Conservation (phyloP, 2,113 vertebrate species). For the Sander lucioperca region DNA sequence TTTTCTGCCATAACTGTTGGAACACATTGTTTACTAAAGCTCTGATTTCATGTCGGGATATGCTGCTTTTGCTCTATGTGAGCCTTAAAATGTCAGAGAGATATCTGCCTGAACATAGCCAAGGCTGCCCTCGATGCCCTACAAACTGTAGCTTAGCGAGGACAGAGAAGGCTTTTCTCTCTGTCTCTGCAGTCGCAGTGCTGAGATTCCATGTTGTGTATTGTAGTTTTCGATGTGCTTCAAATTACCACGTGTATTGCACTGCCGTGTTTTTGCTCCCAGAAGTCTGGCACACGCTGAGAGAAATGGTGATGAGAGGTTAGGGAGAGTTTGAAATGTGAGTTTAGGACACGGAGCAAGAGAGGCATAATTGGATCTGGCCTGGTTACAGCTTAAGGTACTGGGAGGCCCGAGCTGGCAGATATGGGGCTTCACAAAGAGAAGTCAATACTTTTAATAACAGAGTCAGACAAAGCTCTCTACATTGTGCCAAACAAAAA, state of each 20-base stretch:
- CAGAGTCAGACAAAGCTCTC: background rate
- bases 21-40: conserved; percentile 47
- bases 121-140: conserved; percentile 32
- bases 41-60: conserved; percentile 51
- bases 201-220: conserved; percentile 10
- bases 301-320: conserved; percentile 6
- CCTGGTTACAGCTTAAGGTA: conserved; percentile 6
- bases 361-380: conserved; percentile 34
- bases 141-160: conserved; percentile 30
- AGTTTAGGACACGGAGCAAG: background rate
- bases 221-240: background rate
- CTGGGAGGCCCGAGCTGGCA: background rate
- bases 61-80: conserved; percentile 28
- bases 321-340: conserved; percentile 12
- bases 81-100: conserved; percentile 34
- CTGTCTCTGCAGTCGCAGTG: conserved; percentile 19
- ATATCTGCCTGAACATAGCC: conserved; percentile 57
- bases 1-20: conserved; percentile 27
- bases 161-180: background rate
- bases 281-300: conserved; percentile 5
- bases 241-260: conserved; percentile 1
- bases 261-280: background rate
- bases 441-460: background rate
- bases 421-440: background rate
- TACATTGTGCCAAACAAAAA: background rate